Conservation (phyloP, 1,140 invertebrate genomes). For the Rhopalosiphum maidis region DNA sequence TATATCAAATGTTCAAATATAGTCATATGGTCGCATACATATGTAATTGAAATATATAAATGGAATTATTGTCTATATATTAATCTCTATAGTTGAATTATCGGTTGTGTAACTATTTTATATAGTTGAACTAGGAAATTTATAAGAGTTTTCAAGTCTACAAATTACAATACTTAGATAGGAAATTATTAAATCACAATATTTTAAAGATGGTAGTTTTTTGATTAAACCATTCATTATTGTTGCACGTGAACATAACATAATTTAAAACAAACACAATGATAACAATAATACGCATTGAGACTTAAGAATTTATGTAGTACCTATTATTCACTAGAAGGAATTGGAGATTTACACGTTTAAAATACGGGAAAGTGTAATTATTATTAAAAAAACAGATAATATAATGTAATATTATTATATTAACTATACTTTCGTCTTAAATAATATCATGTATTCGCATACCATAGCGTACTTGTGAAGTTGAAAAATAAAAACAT, state of each 20-base stretch:
- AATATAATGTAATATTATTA: constrained; percentile 4
- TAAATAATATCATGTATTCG: not conserved
- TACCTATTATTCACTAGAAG: not conserved
- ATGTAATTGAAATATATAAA: not conserved
- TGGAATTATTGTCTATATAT: not conserved
- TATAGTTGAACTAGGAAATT: not conserved
- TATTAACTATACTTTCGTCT: not conserved
- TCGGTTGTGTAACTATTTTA: not conserved
- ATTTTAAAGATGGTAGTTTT: not conserved
- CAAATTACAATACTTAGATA: not conserved
- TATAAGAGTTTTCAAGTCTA: not conserved
- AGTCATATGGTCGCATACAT: not conserved
- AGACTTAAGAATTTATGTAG: not conserved
- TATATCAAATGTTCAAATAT: not conserved
- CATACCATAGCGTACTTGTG: not conserved
- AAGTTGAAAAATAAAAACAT: not conserved
- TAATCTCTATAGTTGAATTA: not conserved
- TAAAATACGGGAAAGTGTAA: not conserved
- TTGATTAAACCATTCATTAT: not conserved
- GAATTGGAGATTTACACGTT: not conserved
- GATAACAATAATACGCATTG: not conserved
- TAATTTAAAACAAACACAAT: not conserved
- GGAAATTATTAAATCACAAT: not conserved
- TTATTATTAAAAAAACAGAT: constrained; percentile 17
- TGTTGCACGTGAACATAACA: not conserved